Percentiles rank a stretch among this genome's conserved stretches.
Evolutionary conservation across 1,140 invertebrate species (phyloP).

Genomic region (Littorina saxatilis): DNA sequence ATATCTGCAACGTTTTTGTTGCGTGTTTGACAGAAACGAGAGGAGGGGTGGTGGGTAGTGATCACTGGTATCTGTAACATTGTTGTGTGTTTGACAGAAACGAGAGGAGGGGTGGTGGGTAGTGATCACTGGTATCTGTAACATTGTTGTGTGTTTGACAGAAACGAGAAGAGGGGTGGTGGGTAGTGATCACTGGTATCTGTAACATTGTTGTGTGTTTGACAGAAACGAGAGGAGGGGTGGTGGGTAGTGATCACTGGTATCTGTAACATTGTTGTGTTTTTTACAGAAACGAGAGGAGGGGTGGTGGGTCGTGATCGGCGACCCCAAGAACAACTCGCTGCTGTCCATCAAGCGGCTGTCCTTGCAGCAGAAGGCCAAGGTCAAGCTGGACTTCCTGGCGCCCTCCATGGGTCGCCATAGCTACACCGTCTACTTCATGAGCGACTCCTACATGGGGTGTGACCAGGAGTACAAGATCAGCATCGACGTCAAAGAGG

Average conservation of each 20-base stretch:
- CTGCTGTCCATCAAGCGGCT: slow-evolving; percentile 97
- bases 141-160: slow-evolving; percentile 47
- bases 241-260: neutral
- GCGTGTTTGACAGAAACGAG: slow-evolving; percentile 88
- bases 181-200: slow-evolving; percentile 99
- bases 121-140: slow-evolving; percentile 83
- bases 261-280: slow-evolving; percentile 16
- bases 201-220: slow-evolving; percentile 81
- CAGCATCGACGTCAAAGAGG: slow-evolving; percentile 85
- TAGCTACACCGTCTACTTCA: slow-evolving; percentile 97
- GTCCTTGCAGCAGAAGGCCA: slow-evolving; percentile 94
- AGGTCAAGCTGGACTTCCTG: slow-evolving; percentile 96
- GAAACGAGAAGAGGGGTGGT: slow-evolving; percentile 99
- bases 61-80: slow-evolving; percentile 77
- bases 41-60: slow-evolving; percentile 99
- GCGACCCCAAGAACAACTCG: slow-evolving; percentile 95
- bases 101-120: slow-evolving; percentile 99
- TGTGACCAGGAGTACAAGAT: slow-evolving; percentile 85
- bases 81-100: slow-evolving; percentile 79
- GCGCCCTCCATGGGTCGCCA: slow-evolving; percentile 87
- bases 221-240: no score
- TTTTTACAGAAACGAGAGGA: slow-evolving; percentile 91
- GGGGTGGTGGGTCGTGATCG: slow-evolving; percentile 99
- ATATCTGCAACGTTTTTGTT: no score
- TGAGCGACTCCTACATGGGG: slow-evolving; percentile 99